phyloP scores from a whole-genome alignment of 2,888 invertebrate genomes.

The Cheilosia vernalis region DNA sequence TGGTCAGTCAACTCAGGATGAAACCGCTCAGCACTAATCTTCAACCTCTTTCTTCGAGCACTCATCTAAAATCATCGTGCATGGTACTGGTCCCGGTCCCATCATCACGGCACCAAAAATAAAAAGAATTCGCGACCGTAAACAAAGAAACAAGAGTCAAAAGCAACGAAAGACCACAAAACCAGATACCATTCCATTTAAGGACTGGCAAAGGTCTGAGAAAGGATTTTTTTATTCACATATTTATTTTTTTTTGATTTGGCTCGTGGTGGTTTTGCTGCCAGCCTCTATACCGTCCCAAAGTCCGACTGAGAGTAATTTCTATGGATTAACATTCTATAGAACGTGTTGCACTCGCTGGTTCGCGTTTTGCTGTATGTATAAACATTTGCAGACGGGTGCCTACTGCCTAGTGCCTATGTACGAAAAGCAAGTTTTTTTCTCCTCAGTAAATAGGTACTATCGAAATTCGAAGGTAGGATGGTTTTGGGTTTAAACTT shows the following conservation, averaged over 20 bases:
- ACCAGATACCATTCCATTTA: slow-evolving; percentile 46
- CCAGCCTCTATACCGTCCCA: slow-evolving; percentile 14
- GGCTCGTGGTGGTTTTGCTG: slow-evolving; percentile 46
- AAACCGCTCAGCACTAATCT: slow-evolving; percentile 12
- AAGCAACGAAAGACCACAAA: slow-evolving; percentile 25
- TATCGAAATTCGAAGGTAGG: slow-evolving; percentile 6
- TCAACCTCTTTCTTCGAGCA: neutral
- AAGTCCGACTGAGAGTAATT: slow-evolving; percentile 3
- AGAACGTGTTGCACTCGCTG: slow-evolving; percentile 31
- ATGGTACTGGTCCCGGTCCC: neutral
- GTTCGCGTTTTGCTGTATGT: slow-evolving; percentile 35
- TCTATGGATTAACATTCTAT: slow-evolving; percentile 17
- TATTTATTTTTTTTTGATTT: slow-evolving; percentile 14
- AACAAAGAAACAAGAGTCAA: slow-evolving; percentile 6
- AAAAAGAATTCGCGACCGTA: neutral
- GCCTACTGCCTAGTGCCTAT: neutral
- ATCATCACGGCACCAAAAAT: slow-evolving; percentile 4
- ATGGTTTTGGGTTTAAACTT: slow-evolving; percentile 11
- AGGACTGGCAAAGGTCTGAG: slow-evolving; percentile 44
- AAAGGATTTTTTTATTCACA: neutral
- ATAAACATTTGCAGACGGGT: neutral
- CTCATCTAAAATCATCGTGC: slow-evolving; percentile 11
- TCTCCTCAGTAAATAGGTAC: slow-evolving; percentile 3
- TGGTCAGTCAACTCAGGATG: slow-evolving; percentile 14
- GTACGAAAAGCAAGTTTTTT: neutral